Evolutionary conservation across 2,888 invertebrate species (phyloP).

Genomic region (Andrena haemorrhoa): DNA sequence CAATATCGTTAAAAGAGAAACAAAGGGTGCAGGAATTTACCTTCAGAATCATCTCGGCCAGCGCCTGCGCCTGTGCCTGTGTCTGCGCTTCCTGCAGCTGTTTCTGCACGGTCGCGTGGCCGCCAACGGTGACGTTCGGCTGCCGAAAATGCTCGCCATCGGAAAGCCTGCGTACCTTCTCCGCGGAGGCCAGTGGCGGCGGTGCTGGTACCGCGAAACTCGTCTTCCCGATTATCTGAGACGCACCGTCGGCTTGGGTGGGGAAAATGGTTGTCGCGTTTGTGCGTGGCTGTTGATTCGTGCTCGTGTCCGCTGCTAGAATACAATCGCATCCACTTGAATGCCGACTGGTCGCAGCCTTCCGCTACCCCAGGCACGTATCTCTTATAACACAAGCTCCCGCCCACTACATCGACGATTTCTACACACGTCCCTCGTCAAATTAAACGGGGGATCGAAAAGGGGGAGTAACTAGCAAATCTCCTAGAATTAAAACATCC

Average conservation of each 20-base stretch:
- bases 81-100: slow-evolving; percentile 84
- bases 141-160: slow-evolving; percentile 87
- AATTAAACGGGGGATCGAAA: not conserved
- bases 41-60: slow-evolving; percentile 92
- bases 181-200: slow-evolving; percentile 84
- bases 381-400: no score
- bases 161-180: slow-evolving; percentile 87
- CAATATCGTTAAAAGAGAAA: no score
- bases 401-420: not conserved
- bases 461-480: not conserved
- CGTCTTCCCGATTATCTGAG: slow-evolving; percentile 81
- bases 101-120: slow-evolving; percentile 81
- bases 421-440: not conserved
- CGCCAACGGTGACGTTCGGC: slow-evolving; percentile 82
- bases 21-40: slow-evolving; percentile 60
- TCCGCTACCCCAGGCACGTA: no score
- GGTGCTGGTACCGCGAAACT: slow-evolving; percentile 88
- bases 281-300: slow-evolving; percentile 76
- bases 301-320: slow-evolving; percentile 82
- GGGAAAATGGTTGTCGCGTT: slow-evolving; percentile 78
- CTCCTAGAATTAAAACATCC: slow-evolving; percentile 16
- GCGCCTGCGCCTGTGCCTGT: slow-evolving; percentile 90
- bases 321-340: slow-evolving; percentile 16
- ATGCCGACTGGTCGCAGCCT: not conserved
- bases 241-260: slow-evolving; percentile 71